Base-by-base conservation (phyloP, 2,113 vertebrate species). In the Dunckerocampus dactyliophorus region DNA sequence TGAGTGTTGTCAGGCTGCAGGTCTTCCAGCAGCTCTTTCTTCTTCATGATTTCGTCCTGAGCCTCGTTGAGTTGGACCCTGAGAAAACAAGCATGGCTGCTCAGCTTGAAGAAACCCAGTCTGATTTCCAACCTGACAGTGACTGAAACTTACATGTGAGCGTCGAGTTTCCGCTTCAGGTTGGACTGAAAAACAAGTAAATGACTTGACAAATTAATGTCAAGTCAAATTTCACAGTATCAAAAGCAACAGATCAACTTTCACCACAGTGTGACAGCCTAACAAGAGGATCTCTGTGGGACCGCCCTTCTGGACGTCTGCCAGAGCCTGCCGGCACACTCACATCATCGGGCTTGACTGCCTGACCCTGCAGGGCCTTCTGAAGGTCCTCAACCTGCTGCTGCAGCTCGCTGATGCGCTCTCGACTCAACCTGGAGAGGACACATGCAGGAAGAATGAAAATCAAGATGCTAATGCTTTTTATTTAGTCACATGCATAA, bases 31-130 rank as follows among this genome's bases (percentile, higher is more conserved):
- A 95, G 89, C 79, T 97, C 95, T 74, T 95, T 95, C 74, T 98
- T 97, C 88, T 96, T 99, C 91, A 98, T 92, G 62, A 99, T 89
- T 82, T 98, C 95, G 74, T 99, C 94, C 69, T 99, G 94, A 66
- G 95, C 95, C 75, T 97, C 93, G 1, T 95, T 98, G 68, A 99
- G 59, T 71, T 95, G 95, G 48, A 97, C 94, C 94, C 97, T 99
- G 62, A 17, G 6, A 64, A 58, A 52, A 70, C 28, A 66, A 62
- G 63, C 0, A 55, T 0, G 34, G 2, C 3, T 9, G 16, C 28
- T 54, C 17, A 20, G 12, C 19, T 49, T 19, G 28, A 34, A 31
- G 24, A 16, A 31, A 53, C 22, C 50, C 6, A 19, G 20, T 22
- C 48, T 6, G 20, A 19, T 14, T 54, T 50, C 14, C 16, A 59